phyloP scores from a whole-genome alignment of 2,797 vertebrate species.

The Coracias cyanogaster region DNA sequence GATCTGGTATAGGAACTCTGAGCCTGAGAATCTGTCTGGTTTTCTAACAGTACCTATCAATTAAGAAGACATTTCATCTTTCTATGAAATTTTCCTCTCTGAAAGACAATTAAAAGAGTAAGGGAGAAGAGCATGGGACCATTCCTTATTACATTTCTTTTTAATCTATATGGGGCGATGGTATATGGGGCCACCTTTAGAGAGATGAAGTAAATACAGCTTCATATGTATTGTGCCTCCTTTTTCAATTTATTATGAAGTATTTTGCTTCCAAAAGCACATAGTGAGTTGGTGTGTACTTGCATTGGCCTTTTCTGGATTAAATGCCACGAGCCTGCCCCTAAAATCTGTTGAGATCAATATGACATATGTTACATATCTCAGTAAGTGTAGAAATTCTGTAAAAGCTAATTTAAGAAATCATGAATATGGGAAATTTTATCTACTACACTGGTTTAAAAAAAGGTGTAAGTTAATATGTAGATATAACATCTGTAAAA shows the following conservation, averaged over 20 bases:
- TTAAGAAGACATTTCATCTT: neutral
- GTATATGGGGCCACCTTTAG: neutral
- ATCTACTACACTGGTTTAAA: neutral
- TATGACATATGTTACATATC: neutral
- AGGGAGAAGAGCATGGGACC: neutral
- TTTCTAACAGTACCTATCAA: neutral
- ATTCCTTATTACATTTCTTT: neutral
- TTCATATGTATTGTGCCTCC: neutral
- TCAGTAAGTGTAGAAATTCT: neutral
- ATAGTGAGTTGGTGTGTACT: neutral
- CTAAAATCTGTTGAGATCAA: conserved; percentile 30
- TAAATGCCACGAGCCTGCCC: neutral
- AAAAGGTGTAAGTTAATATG: neutral
- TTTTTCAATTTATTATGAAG: neutral
- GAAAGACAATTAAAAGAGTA: neutral
- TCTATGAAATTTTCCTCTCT: neutral
- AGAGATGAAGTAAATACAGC: neutral
- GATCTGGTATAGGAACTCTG: neutral
- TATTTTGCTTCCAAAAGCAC: neutral
- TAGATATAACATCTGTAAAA: neutral
- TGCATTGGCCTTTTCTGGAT: neutral
- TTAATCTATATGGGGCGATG: neutral
- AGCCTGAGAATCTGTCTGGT: neutral
- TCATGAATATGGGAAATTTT: neutral
- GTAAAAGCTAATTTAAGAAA: conserved; percentile 12